Conservation (phyloP, 2,797 vertebrate species). For the Aselliscus stoliczkanus region DNA sequence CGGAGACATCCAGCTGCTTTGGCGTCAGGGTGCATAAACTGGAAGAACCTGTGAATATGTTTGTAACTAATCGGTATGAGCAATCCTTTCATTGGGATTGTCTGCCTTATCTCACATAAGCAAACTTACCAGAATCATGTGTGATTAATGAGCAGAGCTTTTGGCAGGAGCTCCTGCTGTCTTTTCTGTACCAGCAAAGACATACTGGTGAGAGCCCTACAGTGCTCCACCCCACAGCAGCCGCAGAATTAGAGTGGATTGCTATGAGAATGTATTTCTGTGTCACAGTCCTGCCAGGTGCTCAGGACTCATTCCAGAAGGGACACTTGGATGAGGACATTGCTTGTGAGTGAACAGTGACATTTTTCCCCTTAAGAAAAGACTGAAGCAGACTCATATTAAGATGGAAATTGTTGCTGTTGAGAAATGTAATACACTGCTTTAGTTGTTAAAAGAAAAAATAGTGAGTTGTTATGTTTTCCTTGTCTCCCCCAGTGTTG, state of each 20-base stretch:
- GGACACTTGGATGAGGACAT: not conserved
- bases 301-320: not conserved
- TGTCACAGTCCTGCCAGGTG: not conserved
- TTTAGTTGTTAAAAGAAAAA: not conserved
- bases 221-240: fast-evolving
- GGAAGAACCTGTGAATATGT: not conserved
- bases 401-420: not conserved
- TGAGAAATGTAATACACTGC: not conserved
- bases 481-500: not conserved
- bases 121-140: not conserved
- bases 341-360: not conserved
- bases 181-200: not conserved
- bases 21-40: not conserved
- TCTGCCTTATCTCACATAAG: not conserved
- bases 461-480: not conserved
- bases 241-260: not conserved
- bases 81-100: not conserved
- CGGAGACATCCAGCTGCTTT: not conserved
- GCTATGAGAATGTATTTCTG: not conserved
- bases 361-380: not conserved
- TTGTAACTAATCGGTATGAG: not conserved
- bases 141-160: not conserved
- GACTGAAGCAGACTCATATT: not conserved
- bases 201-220: not conserved
- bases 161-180: not conserved